phyloP scores from a whole-genome alignment of 2,888 invertebrate species.

The Brachylomia viminalis region DNA sequence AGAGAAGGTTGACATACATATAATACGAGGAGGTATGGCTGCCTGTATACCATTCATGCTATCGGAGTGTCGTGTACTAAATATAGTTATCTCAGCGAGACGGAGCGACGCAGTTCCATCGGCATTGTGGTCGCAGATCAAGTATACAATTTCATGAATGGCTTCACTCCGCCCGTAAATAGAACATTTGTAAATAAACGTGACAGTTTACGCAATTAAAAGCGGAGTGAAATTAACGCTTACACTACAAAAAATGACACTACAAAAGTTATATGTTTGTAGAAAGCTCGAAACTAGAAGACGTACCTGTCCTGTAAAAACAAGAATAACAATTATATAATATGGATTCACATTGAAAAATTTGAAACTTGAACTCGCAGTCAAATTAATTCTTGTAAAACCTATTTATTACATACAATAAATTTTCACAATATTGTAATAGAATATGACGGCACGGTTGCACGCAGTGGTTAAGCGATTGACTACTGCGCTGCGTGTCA shows the following conservation, averaged over 20 bases:
- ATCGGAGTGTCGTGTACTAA: conserved; percentile 45
- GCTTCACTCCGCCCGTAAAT: conserved; percentile 54
- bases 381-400: neutral
- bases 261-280: neutral
- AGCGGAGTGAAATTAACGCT: conserved; percentile 21
- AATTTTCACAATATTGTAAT: neutral
- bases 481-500: too few species aligned
- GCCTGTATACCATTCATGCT: conserved; percentile 54
- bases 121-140: conserved; percentile 62
- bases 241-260: conserved; percentile 36
- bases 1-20: conserved; percentile 21
- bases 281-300: conserved; percentile 3
- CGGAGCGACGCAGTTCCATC: conserved; percentile 48
- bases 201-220: conserved; percentile 53
- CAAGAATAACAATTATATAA: neutral
- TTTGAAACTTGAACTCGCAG: neutral
- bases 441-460: too few species aligned
- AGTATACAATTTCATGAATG: conserved; percentile 64
- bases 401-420: neutral
- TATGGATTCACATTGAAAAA: neutral
- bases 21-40: conserved; percentile 14
- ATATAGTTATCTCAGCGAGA: conserved; percentile 60
- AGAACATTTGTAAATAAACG: conserved; percentile 58
- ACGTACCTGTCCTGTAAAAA: neutral
- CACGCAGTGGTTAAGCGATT: too few species aligned